phyloP scores from a whole-genome alignment of 2,113 vertebrate genomes.

The Psilopsiagon aurifrons region DNA sequence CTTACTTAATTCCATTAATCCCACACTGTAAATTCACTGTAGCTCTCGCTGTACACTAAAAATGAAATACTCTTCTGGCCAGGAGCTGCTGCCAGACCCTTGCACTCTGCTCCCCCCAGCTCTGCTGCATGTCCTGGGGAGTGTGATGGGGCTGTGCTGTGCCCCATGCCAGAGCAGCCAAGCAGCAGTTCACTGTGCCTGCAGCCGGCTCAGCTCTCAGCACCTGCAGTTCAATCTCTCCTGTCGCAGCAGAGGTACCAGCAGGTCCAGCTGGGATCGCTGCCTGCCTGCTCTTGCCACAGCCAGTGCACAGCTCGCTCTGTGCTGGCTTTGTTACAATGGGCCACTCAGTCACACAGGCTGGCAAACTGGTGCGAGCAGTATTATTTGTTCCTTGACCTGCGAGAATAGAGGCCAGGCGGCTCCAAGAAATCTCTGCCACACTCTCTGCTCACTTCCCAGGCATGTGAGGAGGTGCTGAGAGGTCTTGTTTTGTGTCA shows the following conservation, averaged over 20 bases:
- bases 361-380: background rate
- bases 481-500: slow-evolving; percentile 4
- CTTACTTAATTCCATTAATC: slow-evolving; percentile 55
- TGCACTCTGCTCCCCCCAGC: background rate
- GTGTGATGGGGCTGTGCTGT: fast-evolving
- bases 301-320: background rate
- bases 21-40: slow-evolving; percentile 33
- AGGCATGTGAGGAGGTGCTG: background rate
- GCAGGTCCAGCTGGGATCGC: background rate
- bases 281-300: background rate
- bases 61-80: slow-evolving; percentile 17
- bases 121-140: background rate
- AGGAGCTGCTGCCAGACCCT: slow-evolving; percentile 7
- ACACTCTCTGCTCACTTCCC: background rate
- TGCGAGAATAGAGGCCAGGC: background rate
- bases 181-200: background rate
- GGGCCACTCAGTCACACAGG: fast-evolving
- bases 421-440: background rate
- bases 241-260: background rate
- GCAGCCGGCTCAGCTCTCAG: background rate
- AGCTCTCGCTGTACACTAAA: slow-evolving; percentile 23
- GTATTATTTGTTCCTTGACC: background rate
- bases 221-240: background rate
- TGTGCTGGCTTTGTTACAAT: background rate
- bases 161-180: fast-evolving